Base-by-base conservation (phyloP, 2,797 vertebrate species). In the Tachyglossus aculeatus region DNA sequence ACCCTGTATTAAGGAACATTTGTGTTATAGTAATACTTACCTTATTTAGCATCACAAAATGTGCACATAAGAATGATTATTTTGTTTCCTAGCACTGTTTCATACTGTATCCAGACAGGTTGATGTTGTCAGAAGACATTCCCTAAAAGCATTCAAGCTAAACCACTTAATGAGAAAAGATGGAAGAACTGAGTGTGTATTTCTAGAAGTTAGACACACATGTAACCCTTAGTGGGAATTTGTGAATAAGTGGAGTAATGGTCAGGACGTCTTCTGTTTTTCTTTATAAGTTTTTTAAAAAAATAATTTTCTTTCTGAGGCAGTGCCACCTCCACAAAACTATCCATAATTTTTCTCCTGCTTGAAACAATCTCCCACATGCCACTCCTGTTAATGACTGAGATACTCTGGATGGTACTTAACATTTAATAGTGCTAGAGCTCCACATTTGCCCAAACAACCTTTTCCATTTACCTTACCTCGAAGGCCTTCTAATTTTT, bases 401-500 rank as follows among this genome's bases (percentile, higher is more conserved):
- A 94, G 94, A 91, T 94, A 95, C 90, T 94, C 94, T 89, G 93
- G 94, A 96, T 91, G 91, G 94, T 95, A 94, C 94, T 97, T 96
- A 96, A 95, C 93, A 94, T 95, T 95, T 93, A 94, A 93, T 95
- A 96, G 94, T 88, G 92, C 92, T 93, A 86, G 92, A 93, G 91
- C 85, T 90, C 90, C 91, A 89, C 84, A 53, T 94, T 94, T 96
- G 94, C 94, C 95, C 94, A 95, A 95, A 95, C 94, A 95, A 94
- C 92, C 93, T 96, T 96, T 96, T 95, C 95, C 94, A 96, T 96
- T 96, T 96, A 95, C 93, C 94, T 96, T 95, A 95, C 95, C 94
- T 97, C 94, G 94, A 95, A 96, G 95, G 94, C 89, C 77, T 93
- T 94, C 95, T 95, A 96, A 96, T 97, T 97, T 97, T 95, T 98